phyloP scores from a whole-genome alignment of 2,888 invertebrate species.

The Odontocerum albicorne region DNA sequence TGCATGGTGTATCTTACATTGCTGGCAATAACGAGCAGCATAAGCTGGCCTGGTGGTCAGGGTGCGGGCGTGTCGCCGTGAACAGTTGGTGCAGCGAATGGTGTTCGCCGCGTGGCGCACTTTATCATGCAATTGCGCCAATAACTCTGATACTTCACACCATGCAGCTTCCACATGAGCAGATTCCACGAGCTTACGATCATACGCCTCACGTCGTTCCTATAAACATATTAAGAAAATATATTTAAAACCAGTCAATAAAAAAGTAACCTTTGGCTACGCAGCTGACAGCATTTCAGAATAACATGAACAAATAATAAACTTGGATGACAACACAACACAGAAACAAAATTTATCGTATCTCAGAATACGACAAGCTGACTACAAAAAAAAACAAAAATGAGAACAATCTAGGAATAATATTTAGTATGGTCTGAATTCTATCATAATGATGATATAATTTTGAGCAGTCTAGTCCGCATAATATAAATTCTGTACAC shows the following conservation, averaged over 20 bases:
- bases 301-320: background rate
- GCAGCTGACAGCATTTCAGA: too few species aligned
- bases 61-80: slow-evolving; percentile 84
- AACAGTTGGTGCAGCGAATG: slow-evolving; percentile 92
- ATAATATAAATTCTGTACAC: too few species aligned
- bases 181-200: slow-evolving; percentile 72
- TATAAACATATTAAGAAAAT: slow-evolving; percentile 42
- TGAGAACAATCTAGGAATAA: too few species aligned
- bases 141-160: slow-evolving; percentile 83
- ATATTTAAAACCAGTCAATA: background rate
- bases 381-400: too few species aligned
- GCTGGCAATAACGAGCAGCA: slow-evolving; percentile 88
- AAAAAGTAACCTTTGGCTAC: too few species aligned
- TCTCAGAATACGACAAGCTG: too few species aligned
- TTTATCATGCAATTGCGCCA: slow-evolving; percentile 88
- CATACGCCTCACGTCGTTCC: slow-evolving; percentile 75
- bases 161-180: slow-evolving; percentile 84
- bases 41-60: slow-evolving; percentile 85
- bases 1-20: slow-evolving; percentile 87
- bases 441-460: too few species aligned
- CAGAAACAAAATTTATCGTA: too few species aligned
- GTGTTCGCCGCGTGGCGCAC: slow-evolving; percentile 94
- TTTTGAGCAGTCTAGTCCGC: too few species aligned
- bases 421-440: too few species aligned
- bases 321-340: too few species aligned